Evolutionary conservation across 2,797 vertebrate species (phyloP).

Genomic region (Dicrostonyx torquatus): DNA sequence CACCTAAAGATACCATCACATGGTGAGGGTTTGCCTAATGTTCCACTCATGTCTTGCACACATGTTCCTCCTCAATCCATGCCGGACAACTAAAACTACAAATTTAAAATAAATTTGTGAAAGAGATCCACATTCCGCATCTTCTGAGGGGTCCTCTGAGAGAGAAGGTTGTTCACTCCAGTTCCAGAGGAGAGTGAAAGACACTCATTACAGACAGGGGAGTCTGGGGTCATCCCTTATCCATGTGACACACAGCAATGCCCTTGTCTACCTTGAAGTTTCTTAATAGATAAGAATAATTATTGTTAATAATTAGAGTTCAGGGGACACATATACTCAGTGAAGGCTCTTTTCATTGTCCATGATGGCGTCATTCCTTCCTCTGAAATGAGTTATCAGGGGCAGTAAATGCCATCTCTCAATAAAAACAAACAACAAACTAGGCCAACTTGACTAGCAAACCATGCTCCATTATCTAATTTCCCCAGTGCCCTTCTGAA

Average conservation of each 20-base stretch:
- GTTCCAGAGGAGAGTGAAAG: neutral
- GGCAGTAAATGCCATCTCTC: neutral
- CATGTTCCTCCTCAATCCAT: neutral
- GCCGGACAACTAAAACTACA: neutral
- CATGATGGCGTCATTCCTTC: neutral
- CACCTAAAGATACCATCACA: neutral
- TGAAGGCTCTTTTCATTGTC: neutral
- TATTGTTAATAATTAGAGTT: neutral
- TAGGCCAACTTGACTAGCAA: neutral
- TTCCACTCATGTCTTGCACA: accelerated
- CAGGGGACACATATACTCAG: neutral
- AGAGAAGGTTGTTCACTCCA: neutral
- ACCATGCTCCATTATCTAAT: neutral
- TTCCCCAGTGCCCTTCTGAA: neutral
- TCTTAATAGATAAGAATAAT: neutral
- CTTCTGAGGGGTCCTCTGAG: neutral
- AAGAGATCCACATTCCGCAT: neutral
- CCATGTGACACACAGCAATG: neutral
- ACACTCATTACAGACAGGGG: neutral
- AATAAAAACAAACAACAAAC: neutral
- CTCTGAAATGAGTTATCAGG: conserved; percentile 3
- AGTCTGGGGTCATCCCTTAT: neutral
- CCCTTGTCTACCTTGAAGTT: neutral
- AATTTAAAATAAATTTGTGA: neutral
- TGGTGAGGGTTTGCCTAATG: neutral